These are phyloP conservation scores for Brevimyrus niger DNA, from an alignment of 2,113 vertebrate species.

Conservation along the genomic window DNA sequence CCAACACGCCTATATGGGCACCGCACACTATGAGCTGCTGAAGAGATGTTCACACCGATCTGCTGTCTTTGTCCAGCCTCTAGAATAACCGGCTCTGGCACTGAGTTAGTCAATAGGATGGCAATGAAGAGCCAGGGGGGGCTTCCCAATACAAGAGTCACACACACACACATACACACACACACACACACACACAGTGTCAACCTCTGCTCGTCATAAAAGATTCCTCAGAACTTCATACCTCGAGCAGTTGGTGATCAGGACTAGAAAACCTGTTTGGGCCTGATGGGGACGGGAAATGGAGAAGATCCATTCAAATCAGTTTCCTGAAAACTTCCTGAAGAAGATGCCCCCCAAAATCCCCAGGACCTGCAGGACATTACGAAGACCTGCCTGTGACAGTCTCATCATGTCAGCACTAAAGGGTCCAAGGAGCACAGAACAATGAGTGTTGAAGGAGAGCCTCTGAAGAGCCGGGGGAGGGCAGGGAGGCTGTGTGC, in stretches of 20 bases:
- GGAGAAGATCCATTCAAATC: background rate
- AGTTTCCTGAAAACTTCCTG: background rate
- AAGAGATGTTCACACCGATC: background rate
- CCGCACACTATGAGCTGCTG: background rate
- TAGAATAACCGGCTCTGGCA: background rate
- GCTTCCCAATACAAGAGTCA: background rate
- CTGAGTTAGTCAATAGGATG: background rate
- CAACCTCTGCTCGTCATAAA: background rate
- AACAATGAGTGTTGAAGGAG: background rate
- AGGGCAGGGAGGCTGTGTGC: background rate
- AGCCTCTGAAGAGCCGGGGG: background rate
- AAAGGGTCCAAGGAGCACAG: background rate
- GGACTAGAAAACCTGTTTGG: background rate
- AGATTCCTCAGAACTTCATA: background rate
- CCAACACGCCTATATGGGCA: background rate
- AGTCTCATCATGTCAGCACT: background rate
- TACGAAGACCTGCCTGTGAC: background rate
- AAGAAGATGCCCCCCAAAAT: background rate
- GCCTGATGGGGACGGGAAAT: background rate
- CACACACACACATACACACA: background rate
- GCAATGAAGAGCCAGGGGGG: background rate
- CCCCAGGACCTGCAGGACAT: background rate
- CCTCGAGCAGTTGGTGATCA: background rate
- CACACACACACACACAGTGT: background rate
- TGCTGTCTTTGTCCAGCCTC: background rate